Evolutionary conservation across 2,797 vertebrate genomes (phyloP).

Genomic region (Glyptemys insculpta): DNA sequence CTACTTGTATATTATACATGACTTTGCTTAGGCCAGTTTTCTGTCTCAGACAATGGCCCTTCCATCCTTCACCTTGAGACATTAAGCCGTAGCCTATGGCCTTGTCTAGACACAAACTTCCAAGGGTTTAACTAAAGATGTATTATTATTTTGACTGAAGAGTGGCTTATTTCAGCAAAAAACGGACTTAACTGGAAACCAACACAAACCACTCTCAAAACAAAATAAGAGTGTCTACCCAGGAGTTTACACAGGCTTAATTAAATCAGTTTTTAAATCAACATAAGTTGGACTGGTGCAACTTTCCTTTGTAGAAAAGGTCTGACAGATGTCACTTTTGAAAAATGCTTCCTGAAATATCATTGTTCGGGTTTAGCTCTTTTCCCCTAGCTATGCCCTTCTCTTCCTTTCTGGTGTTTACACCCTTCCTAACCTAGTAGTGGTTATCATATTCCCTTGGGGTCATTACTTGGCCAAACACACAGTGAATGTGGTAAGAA

Average conservation of each 20-base stretch:
- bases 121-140: not conserved
- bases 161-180: slow-evolving; percentile 24
- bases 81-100: not conserved
- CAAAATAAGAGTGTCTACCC: not conserved
- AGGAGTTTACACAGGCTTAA: not conserved
- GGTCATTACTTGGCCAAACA: not conserved
- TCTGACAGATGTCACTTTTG: not conserved
- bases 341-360: not conserved
- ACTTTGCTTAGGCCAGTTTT: not conserved
- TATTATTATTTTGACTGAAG: slow-evolving; percentile 3
- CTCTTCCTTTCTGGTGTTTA: not conserved
- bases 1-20: not conserved
- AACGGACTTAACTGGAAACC: not conserved
- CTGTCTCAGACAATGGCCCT: not conserved
- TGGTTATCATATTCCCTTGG: not conserved
- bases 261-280: not conserved
- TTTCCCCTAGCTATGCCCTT: not conserved
- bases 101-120: not conserved
- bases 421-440: not conserved
- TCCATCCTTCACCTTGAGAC: not conserved
- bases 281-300: not conserved
- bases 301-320: not conserved
- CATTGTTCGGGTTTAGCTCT: not conserved
- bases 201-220: not conserved
- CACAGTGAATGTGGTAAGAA: not conserved